Percentiles rank a stretch among this genome's conserved stretches.
Evolutionary conservation across 2,888 invertebrate genomes (phyloP).

Genomic region (Tenthredo mesomela): DNA sequence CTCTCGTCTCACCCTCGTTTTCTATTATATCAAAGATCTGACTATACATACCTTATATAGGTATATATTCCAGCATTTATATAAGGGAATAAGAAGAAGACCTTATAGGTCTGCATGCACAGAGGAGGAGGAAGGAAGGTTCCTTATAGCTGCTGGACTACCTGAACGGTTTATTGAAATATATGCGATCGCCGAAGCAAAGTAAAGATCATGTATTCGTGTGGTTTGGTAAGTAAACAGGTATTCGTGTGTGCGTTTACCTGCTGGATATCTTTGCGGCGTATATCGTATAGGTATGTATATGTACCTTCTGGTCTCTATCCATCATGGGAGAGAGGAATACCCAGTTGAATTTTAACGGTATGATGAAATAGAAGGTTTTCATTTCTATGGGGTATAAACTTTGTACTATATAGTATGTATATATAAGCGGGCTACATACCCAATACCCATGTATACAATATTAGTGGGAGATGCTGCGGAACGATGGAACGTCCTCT

Average conservation of each 20-base stretch:
- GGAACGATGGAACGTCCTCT: neutral
- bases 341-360: slow-evolving; percentile 33
- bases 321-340: slow-evolving; percentile 48
- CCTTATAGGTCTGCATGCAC: neutral
- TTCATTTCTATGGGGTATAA: slow-evolving; percentile 29
- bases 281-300: neutral
- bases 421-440: neutral
- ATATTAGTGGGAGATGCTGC: slow-evolving; percentile 8
- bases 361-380: slow-evolving; percentile 12
- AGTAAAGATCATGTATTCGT: neutral
- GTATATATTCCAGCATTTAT: too few species aligned
- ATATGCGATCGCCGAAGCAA: slow-evolving; percentile 58
- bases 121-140: neutral
- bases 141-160: slow-evolving; percentile 57
- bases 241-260: neutral
- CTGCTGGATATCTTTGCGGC: slow-evolving; percentile 16
- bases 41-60: neutral
- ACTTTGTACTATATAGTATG: neutral
- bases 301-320: slow-evolving; percentile 1
- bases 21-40: neutral
- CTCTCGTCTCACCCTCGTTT: slow-evolving; percentile 7
- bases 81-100: neutral
- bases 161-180: slow-evolving; percentile 64
- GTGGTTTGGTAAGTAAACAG: neutral
- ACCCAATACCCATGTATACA: neutral